Base-by-base conservation (phyloP, 2,797 vertebrate genomes). In the Myiothlypis chrysogaster region DNA sequence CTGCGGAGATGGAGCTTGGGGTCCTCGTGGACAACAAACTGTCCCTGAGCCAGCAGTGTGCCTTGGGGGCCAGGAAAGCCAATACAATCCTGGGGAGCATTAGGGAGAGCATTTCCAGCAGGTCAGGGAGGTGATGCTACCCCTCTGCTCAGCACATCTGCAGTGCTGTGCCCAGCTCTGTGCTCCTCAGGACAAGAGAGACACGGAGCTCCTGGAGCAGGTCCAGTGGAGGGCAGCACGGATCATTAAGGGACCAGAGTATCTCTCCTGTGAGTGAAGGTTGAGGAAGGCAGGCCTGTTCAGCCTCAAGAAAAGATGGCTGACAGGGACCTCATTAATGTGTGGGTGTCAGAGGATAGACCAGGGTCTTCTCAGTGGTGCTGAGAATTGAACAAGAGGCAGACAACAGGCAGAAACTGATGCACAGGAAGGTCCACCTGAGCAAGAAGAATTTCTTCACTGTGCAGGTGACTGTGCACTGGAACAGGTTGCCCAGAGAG, bases 181-280 rank as follows among this genome's bases (percentile, higher is more conserved):
- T 17, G 39, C 52, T 64, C 27, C 37, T 37, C 22, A 17, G 43
- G n/a, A 59, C 28, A 30, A 7, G 28, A 57, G 44, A 15, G 14
- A n/a, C 24, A 15, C 1, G 8, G 34, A 46, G 37, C 28, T 22
- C 44, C 44, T 19, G 39, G 9, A 59, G 24, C 1, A 0, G 16
- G 52, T 10, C 46, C 39, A 6, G 20, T 8, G 21, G 52, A 56
- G 9, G 5, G 34, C 35, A 35, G 10, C 30, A 19, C 3, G 19
- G 37, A 9, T n/a, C 10, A 17, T 4, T n/a, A 15, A 14, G 16
- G 27, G 32, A 49, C 9, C 2, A 1, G 44, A 87, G 34, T 13
- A 25, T 65, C 59, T 39, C n/a, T 52, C 3, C 9, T 59, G 2
- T 6, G 8, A 37, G 19, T 35, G 28, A 37, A 39, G 18, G 12